Percentiles rank a stretch among this genome's conserved stretches.
Evolutionary conservation across 2,113 vertebrate genomes (phyloP).

Genomic region (Australoheros scitulus): DNA sequence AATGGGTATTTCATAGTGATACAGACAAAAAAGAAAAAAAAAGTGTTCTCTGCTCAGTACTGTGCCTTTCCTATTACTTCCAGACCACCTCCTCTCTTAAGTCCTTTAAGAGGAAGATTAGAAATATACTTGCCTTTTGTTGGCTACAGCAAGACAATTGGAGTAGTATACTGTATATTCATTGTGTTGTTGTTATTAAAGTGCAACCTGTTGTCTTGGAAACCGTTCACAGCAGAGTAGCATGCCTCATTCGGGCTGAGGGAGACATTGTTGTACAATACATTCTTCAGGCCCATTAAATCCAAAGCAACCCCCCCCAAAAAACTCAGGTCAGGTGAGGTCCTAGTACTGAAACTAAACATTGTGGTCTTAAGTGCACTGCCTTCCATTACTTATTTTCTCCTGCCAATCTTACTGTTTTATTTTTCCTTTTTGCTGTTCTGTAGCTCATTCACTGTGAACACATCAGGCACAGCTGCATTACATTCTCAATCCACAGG

Average conservation of each 20-base stretch:
- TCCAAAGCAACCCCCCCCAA: constrained; percentile 1
- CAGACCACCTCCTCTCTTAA: neutral
- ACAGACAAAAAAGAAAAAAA: constrained; percentile 2
- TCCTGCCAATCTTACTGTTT: neutral
- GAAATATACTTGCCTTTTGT: neutral
- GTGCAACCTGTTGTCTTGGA: neutral
- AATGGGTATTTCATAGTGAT: constrained; percentile 60
- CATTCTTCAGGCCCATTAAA: constrained; percentile 19
- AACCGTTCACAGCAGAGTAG: neutral
- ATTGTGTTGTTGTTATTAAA: neutral
- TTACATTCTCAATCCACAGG: neutral
- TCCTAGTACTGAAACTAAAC: constrained; percentile 22
- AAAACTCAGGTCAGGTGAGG: neutral
- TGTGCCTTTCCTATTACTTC: neutral
- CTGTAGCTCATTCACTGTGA: neutral
- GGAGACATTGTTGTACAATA: constrained; percentile 8
- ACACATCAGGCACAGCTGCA: neutral
- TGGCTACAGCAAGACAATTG: neutral
- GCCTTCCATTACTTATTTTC: neutral
- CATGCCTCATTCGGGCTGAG: neutral
- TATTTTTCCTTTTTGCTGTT: neutral
- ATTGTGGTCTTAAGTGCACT: constrained; percentile 1
- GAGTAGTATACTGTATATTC: neutral
- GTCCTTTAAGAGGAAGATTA: constrained; percentile 29
- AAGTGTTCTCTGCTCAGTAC: constrained; percentile 2